Evolutionary conservation across 1,140 invertebrate species (phyloP).

Genomic region (Sarcophaga peregrina): DNA sequence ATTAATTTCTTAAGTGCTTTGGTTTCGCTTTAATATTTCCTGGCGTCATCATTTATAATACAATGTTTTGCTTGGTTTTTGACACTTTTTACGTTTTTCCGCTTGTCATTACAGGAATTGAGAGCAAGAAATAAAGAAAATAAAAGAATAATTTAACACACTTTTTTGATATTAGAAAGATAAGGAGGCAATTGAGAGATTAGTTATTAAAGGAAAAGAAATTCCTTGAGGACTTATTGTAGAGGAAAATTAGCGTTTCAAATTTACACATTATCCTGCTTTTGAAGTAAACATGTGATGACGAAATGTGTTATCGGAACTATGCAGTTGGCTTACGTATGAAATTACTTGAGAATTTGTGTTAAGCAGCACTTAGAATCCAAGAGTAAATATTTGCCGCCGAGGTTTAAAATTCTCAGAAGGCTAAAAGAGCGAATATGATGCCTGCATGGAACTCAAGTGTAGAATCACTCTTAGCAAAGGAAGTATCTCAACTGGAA

Average conservation of each 20-base stretch:
- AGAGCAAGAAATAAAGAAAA: not conserved
- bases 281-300: not conserved
- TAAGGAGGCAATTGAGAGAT: not conserved
- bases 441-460: too few species aligned
- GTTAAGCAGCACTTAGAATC: too few species aligned
- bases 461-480: too few species aligned
- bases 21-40: not conserved
- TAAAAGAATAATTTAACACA: not conserved
- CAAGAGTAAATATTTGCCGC: too few species aligned
- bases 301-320: too few species aligned
- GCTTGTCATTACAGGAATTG: not conserved
- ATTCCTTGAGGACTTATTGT: not conserved
- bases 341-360: too few species aligned
- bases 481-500: too few species aligned
- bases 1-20: constrained; percentile 39
- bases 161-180: not conserved
- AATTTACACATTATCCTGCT: not conserved
- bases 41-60: not conserved
- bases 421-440: too few species aligned
- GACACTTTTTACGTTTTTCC: not conserved
- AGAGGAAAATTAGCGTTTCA: not conserved
- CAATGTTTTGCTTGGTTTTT: not conserved
- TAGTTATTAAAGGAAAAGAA: not conserved
- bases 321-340: too few species aligned
- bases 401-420: too few species aligned